Evolutionary conservation across 2,113 vertebrate genomes (phyloP).

Genomic region (Stegastes partitus): DNA sequence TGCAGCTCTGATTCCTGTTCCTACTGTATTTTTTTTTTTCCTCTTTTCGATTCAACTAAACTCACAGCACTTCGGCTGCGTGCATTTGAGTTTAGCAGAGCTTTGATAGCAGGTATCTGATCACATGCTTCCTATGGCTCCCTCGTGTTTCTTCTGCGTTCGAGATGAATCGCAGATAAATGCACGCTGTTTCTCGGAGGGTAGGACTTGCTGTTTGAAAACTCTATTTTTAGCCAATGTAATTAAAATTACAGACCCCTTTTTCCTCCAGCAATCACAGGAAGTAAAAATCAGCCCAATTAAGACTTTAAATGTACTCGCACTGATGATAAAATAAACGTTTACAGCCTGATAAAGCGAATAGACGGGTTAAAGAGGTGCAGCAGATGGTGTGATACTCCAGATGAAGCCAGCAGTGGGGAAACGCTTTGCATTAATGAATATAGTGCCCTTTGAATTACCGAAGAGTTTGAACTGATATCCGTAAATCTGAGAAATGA

Average conservation of each 20-base stretch:
- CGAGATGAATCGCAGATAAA: constrained; percentile 25
- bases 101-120: constrained; percentile 30
- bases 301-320: constrained; percentile 44
- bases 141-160: background rate
- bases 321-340: constrained; percentile 55
- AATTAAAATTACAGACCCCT: constrained; percentile 57
- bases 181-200: constrained; percentile 22
- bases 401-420: constrained; percentile 43
- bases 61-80: constrained; percentile 6
- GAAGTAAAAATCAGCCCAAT: constrained; percentile 47
- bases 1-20: constrained; percentile 8
- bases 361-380: constrained; percentile 39
- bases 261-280: constrained; percentile 28
- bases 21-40: background rate
- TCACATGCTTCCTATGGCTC: background rate
- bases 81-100: background rate
- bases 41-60: constrained; percentile 13
- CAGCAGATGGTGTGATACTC: constrained; percentile 35
- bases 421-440: constrained; percentile 40
- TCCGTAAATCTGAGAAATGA: constrained; percentile 47
- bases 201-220: constrained; percentile 27
- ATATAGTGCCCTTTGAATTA: constrained; percentile 39
- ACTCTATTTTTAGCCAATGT: constrained; percentile 26
- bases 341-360: constrained; percentile 56
- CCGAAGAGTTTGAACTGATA: constrained; percentile 45